Conservation (phyloP, 1,140 invertebrate species). For the Mizuhopecten yessoensis region DNA sequence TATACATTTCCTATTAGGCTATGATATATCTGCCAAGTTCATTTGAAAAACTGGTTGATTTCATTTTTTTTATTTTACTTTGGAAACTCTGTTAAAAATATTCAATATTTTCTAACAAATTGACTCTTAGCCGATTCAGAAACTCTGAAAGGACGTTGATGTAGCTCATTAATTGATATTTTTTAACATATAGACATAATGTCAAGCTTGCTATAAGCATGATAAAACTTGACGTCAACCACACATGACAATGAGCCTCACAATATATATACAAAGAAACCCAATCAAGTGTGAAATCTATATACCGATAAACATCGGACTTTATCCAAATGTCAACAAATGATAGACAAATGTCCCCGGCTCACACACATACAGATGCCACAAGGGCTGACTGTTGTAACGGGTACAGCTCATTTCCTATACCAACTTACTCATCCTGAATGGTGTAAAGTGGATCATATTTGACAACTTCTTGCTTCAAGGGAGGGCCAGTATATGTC, state of each 20-base stretch:
- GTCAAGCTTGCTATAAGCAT: not conserved
- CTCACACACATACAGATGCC: not conserved
- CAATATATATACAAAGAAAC: not conserved
- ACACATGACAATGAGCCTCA: not conserved
- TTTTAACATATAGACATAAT: not conserved
- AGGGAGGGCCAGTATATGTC: too few species aligned
- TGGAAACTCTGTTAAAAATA: not conserved
- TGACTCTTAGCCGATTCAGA: not conserved
- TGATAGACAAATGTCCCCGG: not conserved
- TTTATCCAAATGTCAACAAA: slow-evolving; percentile 28
- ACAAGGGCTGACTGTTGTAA: too few species aligned
- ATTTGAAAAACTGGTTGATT: not conserved
- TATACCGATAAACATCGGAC: not conserved
- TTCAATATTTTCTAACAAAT: not conserved
- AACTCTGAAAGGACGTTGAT: too few species aligned
- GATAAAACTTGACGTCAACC: not conserved
- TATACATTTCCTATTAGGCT: not conserved
- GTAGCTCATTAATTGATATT: too few species aligned
- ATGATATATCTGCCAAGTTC: not conserved
- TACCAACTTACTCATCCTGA: too few species aligned
- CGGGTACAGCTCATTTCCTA: too few species aligned
- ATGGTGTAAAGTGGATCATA: too few species aligned
- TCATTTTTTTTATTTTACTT: not conserved
- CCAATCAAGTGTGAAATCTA: slow-evolving; percentile 18
- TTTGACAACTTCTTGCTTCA: too few species aligned